phyloP scores from a whole-genome alignment of 2,888 invertebrate species.

The Ennomos fuscantarius region DNA sequence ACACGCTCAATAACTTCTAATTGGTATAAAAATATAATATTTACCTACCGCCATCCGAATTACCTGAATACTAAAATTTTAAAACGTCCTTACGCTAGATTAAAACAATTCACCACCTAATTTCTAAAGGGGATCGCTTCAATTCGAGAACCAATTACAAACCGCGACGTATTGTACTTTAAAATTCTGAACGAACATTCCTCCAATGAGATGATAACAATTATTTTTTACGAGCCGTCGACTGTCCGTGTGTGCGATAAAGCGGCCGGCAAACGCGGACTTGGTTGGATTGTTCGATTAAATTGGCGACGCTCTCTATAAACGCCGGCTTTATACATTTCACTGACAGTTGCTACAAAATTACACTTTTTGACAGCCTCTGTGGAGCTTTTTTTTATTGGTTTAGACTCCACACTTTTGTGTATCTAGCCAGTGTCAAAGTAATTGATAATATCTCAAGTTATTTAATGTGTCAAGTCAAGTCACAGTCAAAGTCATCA shows the following conservation, averaged over 20 bases:
- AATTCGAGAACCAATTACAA: conserved; percentile 41
- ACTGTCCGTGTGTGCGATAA: conserved; percentile 19
- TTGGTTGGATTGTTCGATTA: conserved; percentile 13
- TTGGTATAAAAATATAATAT: neutral
- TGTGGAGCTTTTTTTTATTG: too few relatives aligned
- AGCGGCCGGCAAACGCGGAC: conserved; percentile 16
- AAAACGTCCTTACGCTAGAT: conserved; percentile 4
- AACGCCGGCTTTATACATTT: neutral
- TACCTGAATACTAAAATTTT: conserved; percentile 5
- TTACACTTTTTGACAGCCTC: too few relatives aligned
- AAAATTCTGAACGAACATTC: conserved; percentile 42
- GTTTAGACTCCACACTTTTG: too few relatives aligned
- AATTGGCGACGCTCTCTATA: conserved; percentile 9
- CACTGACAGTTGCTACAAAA: neutral
- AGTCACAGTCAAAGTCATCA: too few relatives aligned
- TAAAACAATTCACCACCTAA: conserved; percentile 10
- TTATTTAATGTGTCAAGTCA: too few relatives aligned
- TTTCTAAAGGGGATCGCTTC: conserved; percentile 12
- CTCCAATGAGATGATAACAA: conserved; percentile 45
- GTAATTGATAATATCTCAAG: too few relatives aligned
- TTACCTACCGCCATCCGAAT: neutral
- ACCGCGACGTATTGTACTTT: conserved; percentile 37
- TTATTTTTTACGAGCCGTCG: conserved; percentile 50
- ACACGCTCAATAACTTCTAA: too few relatives aligned
- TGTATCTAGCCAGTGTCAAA: too few relatives aligned